Evolutionary conservation across 2,113 vertebrate species (phyloP).

Genomic region (Xiphias gladius): DNA sequence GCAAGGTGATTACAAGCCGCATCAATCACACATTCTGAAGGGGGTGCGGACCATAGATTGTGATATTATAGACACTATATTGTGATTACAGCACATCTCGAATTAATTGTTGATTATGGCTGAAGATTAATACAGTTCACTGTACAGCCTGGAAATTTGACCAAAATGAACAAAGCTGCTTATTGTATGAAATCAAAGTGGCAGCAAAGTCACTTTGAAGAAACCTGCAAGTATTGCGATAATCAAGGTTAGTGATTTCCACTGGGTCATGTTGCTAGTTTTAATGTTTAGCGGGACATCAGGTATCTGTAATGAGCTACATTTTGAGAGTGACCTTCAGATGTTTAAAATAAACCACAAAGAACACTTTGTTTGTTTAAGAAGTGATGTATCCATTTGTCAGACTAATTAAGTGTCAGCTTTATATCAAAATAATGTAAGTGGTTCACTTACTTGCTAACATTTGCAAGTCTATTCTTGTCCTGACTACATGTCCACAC

Average conservation of each 20-base stretch:
- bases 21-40: conserved; percentile 23
- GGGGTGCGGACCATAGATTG: not conserved
- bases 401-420: conserved; percentile 61
- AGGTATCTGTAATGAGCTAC: conserved; percentile 14
- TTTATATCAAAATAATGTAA: conserved; percentile 51
- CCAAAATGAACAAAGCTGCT: conserved; percentile 12
- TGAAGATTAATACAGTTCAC: conserved; percentile 34
- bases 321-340: conserved; percentile 45
- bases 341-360: conserved; percentile 47
- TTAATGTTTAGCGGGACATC: conserved; percentile 22
- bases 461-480: conserved; percentile 58
- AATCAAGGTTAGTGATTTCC: not conserved
- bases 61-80: conserved; percentile 19
- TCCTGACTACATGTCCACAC: not conserved
- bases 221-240: not conserved
- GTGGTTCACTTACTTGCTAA: conserved; percentile 52
- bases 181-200: not conserved
- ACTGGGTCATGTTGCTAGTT: not conserved
- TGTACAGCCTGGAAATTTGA: conserved; percentile 11
- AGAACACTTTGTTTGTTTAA: conserved; percentile 54
- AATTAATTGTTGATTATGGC: conserved; percentile 38
- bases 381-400: conserved; percentile 52
- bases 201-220: conserved; percentile 54
- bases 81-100: conserved; percentile 33
- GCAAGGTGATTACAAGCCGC: conserved; percentile 42